Conservation (phyloP, 53 echinoderm and acorn worm genomes). For the Arbacia lixula region DNA sequence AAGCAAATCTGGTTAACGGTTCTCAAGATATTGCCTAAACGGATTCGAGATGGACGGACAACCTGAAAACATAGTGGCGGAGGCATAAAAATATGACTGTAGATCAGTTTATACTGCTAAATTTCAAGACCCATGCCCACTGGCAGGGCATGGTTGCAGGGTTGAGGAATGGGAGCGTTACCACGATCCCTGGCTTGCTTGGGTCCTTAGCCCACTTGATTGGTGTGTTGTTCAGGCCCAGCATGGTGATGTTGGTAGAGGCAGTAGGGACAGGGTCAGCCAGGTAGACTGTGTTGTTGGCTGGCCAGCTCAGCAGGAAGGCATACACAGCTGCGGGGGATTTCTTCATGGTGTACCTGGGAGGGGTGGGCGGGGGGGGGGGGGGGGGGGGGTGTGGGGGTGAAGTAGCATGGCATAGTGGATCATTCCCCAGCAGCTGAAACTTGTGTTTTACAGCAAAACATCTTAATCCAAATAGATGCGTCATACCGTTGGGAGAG, state of each 20-base stretch:
- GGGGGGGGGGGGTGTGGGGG: too few relatives aligned
- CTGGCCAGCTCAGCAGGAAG: constrained; percentile 60
- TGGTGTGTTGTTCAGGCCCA: constrained; percentile 55
- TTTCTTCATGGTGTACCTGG: constrained; percentile 12
- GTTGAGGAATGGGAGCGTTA: constrained; percentile 67
- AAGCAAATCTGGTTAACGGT: too few relatives aligned
- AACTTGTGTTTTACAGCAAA: too few relatives aligned
- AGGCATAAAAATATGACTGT: too few relatives aligned
- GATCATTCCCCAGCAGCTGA: too few relatives aligned
- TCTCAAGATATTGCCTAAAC: too few relatives aligned
- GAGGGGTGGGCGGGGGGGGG: background rate
- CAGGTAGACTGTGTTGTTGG: constrained; percentile 50
- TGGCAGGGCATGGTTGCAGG: constrained; percentile 59
- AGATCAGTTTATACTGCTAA: constrained; percentile 43
- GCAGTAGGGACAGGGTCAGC: constrained; percentile 24
- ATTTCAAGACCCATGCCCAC: constrained; percentile 85
- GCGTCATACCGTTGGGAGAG: too few relatives aligned
- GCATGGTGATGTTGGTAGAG: constrained; percentile 58
- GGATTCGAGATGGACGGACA: too few relatives aligned
- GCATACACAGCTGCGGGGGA: constrained; percentile 24
- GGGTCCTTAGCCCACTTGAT: constrained; percentile 61
- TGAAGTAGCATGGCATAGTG: too few relatives aligned
- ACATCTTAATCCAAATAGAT: too few relatives aligned
- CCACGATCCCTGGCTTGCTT: constrained; percentile 15
- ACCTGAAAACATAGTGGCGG: too few relatives aligned